These are phyloP conservation scores for Axea sp. DNA, from an alignment of 2,888 invertebrate genomes.

Conservation along the genomic window DNA sequence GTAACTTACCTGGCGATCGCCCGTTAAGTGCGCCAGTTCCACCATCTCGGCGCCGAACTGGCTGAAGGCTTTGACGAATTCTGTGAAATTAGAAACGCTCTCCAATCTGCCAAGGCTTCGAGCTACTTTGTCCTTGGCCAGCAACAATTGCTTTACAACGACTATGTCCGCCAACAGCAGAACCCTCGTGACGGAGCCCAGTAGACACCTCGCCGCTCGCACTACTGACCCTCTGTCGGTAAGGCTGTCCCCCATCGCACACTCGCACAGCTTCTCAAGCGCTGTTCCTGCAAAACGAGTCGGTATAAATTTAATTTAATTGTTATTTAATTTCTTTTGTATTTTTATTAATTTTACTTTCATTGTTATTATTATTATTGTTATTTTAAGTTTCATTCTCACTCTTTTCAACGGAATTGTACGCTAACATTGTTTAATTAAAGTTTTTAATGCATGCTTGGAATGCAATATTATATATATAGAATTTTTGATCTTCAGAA, in stretches of 20 bases:
- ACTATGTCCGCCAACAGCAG: constrained; percentile 98
- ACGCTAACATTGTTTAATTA: too few relatives aligned
- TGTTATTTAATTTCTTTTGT: too few relatives aligned
- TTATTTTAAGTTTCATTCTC: too few relatives aligned
- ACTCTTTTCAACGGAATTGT: too few relatives aligned
- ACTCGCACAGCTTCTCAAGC: constrained; percentile 94
- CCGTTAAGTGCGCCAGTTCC: constrained; percentile 96
- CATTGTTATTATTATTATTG: too few relatives aligned
- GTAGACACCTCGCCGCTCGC: constrained; percentile 93
- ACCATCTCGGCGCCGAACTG: constrained; percentile 99
- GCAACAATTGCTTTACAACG: constrained; percentile 96
- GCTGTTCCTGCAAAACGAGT: constrained; percentile 94
- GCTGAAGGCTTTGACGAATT: constrained; percentile 99
- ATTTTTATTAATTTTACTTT: too few relatives aligned
- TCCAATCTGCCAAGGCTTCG: constrained; percentile 91
- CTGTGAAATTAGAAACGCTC: constrained; percentile 94
- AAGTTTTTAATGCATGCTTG: too few relatives aligned
- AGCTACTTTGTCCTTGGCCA: constrained; percentile 96
- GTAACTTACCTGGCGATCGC: constrained; percentile 82
- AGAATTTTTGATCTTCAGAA: too few relatives aligned
- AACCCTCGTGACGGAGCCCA: constrained; percentile 97
- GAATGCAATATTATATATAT: too few relatives aligned
- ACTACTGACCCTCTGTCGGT: constrained; percentile 88
- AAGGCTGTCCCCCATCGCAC: constrained; percentile 84
- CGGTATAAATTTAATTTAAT: too few relatives aligned